These are phyloP conservation scores for Ia io DNA, from an alignment of 2,113 vertebrate species.

Conservation along the genomic window DNA sequence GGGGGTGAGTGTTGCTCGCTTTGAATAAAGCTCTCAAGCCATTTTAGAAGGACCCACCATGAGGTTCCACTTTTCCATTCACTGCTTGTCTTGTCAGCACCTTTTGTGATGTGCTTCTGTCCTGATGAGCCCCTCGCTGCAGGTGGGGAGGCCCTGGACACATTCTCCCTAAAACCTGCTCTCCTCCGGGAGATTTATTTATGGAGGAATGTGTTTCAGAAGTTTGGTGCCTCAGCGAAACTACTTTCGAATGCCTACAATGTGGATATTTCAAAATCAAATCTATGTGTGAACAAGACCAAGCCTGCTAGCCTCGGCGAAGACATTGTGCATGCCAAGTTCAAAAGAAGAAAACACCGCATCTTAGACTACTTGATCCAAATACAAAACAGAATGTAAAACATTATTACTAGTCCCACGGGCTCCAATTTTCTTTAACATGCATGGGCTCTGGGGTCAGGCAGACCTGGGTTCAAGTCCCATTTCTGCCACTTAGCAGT, in stretches of 20 bases:
- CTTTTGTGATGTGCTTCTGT: not conserved
- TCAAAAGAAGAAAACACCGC: not conserved
- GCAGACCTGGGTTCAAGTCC: not conserved
- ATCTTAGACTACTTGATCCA: not conserved
- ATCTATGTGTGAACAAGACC: conserved; percentile 14
- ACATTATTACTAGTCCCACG: not conserved
- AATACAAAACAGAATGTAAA: not conserved
- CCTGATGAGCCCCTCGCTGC: not conserved
- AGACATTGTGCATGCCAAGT: not conserved
- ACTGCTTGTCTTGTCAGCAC: not conserved
- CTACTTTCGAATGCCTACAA: not conserved
- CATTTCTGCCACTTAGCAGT: not conserved
- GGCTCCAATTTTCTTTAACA: not conserved
- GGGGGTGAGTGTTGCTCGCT: not conserved
- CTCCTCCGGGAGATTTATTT: not conserved
- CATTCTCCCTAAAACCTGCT: not conserved
- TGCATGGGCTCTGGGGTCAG: not conserved
- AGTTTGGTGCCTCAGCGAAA: not conserved
- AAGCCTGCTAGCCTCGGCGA: not conserved
- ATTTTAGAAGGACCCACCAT: not conserved
- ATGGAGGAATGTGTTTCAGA: not conserved
- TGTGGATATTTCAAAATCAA: conserved; percentile 31
- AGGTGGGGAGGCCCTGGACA: not conserved
- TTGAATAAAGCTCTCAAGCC: not conserved
- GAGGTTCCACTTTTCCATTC: not conserved